Conservation (phyloP, 2,113 vertebrate genomes). For the Dendropsophus ebraccatus region DNA sequence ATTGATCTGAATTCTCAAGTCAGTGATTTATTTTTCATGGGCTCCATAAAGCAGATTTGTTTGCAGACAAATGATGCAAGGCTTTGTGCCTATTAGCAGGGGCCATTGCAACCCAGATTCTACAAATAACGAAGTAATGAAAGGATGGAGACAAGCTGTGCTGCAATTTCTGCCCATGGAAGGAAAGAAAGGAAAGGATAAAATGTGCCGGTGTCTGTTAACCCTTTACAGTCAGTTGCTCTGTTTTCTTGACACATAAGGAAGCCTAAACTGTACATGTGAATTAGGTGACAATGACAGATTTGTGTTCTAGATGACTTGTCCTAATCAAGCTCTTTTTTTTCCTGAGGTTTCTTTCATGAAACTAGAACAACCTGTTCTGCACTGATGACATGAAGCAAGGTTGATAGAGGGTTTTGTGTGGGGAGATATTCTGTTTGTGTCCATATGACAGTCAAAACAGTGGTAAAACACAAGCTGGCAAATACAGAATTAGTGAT, state of each 20-base stretch:
- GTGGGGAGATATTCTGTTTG: background rate
- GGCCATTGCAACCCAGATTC: conserved; percentile 67
- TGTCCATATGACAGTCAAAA: background rate
- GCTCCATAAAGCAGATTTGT: conserved; percentile 65
- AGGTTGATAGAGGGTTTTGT: background rate
- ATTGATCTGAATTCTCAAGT: conserved; percentile 71
- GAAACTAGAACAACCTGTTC: background rate
- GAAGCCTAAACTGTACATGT: background rate
- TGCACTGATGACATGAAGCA: background rate
- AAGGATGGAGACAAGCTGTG: conserved; percentile 52
- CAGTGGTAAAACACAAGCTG: background rate
- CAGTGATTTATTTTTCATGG: conserved; percentile 70
- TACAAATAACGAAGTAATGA: conserved; percentile 66
- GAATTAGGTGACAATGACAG: background rate
- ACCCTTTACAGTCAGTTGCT: background rate
- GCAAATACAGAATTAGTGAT: background rate
- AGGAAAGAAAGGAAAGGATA: background rate
- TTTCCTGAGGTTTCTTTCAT: background rate
- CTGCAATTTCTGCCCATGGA: conserved; percentile 44
- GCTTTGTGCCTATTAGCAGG: conserved; percentile 62
- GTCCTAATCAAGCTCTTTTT: background rate
- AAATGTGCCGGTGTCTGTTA: conserved; percentile 34
- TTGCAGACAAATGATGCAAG: conserved; percentile 63
- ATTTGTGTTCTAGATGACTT: background rate
- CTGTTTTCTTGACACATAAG: background rate